These are phyloP conservation scores for Chloropsis cyanopogon DNA, from an alignment of 2,113 vertebrate species.

Conservation along the genomic window DNA sequence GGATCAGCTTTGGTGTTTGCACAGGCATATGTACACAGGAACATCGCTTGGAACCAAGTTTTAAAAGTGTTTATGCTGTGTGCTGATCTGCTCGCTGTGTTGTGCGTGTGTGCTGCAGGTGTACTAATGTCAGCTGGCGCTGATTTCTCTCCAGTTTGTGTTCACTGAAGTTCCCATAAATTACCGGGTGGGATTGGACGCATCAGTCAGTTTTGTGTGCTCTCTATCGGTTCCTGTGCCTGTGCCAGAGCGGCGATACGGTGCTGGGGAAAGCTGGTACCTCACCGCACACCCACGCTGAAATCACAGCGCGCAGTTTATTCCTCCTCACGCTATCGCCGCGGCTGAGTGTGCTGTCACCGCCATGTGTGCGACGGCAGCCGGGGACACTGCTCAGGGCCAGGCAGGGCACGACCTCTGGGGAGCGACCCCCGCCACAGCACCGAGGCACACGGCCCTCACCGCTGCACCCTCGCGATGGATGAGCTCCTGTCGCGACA, in stretches of 20 bases:
- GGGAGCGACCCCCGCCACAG: neutral
- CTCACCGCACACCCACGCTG: neutral
- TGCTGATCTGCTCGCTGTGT: neutral
- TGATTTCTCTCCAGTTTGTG: neutral
- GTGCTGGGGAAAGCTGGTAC: neutral
- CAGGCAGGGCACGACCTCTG: neutral
- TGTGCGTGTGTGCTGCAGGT: neutral
- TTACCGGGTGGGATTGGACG: neutral
- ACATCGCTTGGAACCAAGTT: neutral
- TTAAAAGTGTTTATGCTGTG: neutral
- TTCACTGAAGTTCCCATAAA: neutral
- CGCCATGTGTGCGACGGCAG: neutral
- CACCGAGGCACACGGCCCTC: neutral
- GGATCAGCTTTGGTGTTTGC: neutral
- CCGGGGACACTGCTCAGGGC: neutral
- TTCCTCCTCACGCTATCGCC: neutral
- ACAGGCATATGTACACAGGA: neutral
- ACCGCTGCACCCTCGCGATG: rapidly evolving
- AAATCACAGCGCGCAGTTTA: neutral
- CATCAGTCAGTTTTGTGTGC: neutral
- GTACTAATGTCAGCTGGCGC: neutral
- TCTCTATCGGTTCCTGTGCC: neutral
- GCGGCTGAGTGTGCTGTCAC: neutral
- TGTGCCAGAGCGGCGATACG: neutral
- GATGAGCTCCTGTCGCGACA: neutral